These are phyloP conservation scores for Amblyjoppa proteus DNA, from an alignment of 2,888 invertebrate species.

Conservation along the genomic window DNA sequence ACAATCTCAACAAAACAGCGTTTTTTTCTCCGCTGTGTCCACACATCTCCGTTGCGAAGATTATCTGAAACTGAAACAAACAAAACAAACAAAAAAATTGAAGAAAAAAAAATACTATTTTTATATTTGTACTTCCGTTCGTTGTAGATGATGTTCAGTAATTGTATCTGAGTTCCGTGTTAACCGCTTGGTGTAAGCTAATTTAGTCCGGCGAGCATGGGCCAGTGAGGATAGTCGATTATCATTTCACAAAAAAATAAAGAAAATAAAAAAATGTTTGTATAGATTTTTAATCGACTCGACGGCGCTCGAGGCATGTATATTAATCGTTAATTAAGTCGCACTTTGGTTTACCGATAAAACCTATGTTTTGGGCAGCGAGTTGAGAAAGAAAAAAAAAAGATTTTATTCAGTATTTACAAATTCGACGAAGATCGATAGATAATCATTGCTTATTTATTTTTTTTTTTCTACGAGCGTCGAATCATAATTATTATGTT, in stretches of 20 bases:
- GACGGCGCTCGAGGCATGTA: constrained; percentile 11
- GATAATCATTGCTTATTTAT: neutral
- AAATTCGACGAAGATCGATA: constrained; percentile 5
- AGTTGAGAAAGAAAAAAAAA: neutral
- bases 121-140: constrained; percentile 64
- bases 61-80: constrained; percentile 35
- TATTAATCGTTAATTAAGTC: constrained; percentile 1
- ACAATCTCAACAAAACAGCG: constrained; percentile 56
- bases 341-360: neutral
- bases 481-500: constrained; percentile 33
- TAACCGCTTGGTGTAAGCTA: constrained; percentile 19
- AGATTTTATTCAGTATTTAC: neutral
- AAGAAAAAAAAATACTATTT: constrained; percentile 59
- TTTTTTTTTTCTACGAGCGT: constrained; percentile 12
- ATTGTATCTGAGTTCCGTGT: constrained; percentile 11
- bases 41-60: constrained; percentile 47
- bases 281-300: neutral
- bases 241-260: neutral
- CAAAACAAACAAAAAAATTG: constrained; percentile 13
- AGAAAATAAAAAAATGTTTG: neutral
- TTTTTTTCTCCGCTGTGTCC: constrained; percentile 23
- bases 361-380: neutral
- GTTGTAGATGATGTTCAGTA: constrained; percentile 34
- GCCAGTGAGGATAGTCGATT: neutral
- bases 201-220: constrained; percentile 20